A percentile compares a stretch with the other conserved stretches of the same genome.
Evolutionary conservation across 2,888 invertebrate species (phyloP).

Genomic region (Diloba caeruleocephala): DNA sequence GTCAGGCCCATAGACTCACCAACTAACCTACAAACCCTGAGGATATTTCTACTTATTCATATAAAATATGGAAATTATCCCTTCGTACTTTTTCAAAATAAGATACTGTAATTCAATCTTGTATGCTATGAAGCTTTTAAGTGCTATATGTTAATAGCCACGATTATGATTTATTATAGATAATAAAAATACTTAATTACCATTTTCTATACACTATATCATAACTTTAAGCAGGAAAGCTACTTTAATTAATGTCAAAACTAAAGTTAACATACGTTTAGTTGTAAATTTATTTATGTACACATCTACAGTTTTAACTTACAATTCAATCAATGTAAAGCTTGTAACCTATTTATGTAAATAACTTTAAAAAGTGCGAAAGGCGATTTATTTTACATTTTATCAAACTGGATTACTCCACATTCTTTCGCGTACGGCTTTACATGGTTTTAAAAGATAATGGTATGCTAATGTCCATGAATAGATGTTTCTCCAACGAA

Average conservation of each 20-base stretch:
- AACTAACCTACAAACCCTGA: conserved; percentile 76
- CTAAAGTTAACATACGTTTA: conserved; percentile 12
- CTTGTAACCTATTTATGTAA: conserved; percentile 64
- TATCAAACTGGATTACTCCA: conserved; percentile 67
- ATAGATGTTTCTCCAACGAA: conserved; percentile 62
- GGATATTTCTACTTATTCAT: conserved; percentile 62
- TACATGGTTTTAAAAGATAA: conserved; percentile 74
- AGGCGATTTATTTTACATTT: conserved; percentile 66
- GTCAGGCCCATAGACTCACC: conserved; percentile 60
- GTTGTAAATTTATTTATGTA: conserved; percentile 28
- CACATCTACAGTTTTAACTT: conserved; percentile 40
- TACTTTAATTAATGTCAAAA: conserved; percentile 17
- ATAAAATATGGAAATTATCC: conserved; percentile 59
- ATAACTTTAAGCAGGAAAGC: conserved; percentile 5
- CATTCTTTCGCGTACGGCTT: conserved; percentile 69
- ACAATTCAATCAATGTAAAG: conserved; percentile 61
- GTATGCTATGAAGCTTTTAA: conserved; percentile 27
- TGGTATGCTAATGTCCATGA: conserved; percentile 73
- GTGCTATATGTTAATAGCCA: conserved; percentile 25
- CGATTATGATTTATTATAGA: conserved; percentile 21
- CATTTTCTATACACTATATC: conserved; percentile 1
- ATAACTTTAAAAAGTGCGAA: conserved; percentile 59
- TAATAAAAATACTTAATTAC: no score
- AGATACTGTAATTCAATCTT: conserved; percentile 53
- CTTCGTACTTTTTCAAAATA: conserved; percentile 50